Conservation (phyloP, 2,888 invertebrate species). For the Tetragonula carbonaria region DNA sequence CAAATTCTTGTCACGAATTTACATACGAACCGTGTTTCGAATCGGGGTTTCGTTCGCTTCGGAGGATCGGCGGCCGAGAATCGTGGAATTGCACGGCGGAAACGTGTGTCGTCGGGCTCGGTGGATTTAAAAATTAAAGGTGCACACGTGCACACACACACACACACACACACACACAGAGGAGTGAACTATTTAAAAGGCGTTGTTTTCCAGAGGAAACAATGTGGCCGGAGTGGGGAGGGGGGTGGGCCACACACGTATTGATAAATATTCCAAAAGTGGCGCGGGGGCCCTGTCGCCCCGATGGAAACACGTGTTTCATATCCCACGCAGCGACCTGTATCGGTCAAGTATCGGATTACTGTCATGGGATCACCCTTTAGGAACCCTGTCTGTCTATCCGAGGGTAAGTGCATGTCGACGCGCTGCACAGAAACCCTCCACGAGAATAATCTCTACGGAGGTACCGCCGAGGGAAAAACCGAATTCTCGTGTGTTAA, state of each 20-base stretch:
- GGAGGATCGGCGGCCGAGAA: too few species aligned
- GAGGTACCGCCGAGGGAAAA: constrained; percentile 59
- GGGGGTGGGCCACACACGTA: constrained; percentile 16
- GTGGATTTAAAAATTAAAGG: too few species aligned
- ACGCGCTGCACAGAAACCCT: constrained; percentile 72
- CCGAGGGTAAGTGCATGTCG: constrained; percentile 69
- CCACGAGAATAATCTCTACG: constrained; percentile 66
- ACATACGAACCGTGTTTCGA: too few species aligned
- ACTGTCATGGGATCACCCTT: constrained; percentile 76
- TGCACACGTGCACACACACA: too few species aligned
- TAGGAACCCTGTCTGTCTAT: constrained; percentile 65
- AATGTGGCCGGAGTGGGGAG: too few species aligned
- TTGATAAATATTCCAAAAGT: constrained; percentile 66
- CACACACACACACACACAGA: too few species aligned
- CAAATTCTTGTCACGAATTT: too few species aligned
- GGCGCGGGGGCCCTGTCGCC: constrained; percentile 42
- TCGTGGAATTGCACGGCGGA: too few species aligned
- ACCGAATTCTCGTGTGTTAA: constrained; percentile 59
- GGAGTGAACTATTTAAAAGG: too few species aligned
- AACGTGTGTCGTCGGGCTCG: too few species aligned
- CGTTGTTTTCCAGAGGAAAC: too few species aligned
- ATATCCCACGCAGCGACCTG: constrained; percentile 71
- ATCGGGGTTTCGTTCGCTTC: too few species aligned
- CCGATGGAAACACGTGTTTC: constrained; percentile 72
- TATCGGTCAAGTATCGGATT: constrained; percentile 75